A percentile compares a stretch with the other conserved stretches of the same genome.
Conservation (phyloP, 2,888 invertebrate genomes). For the Leptinotarsa juncta region DNA sequence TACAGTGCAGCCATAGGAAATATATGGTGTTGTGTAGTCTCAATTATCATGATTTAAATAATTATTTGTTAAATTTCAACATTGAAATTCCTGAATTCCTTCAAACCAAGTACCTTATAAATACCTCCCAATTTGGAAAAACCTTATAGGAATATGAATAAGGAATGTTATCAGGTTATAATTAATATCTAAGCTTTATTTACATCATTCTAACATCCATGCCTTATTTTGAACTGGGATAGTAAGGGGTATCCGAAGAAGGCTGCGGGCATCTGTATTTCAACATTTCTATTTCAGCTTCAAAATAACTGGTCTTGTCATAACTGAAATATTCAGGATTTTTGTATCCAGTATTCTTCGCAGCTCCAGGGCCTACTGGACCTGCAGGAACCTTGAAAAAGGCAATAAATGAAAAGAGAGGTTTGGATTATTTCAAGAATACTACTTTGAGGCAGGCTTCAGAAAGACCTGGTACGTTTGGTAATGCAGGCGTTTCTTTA, state of each 20-base stretch:
- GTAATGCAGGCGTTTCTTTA: constrained; percentile 14
- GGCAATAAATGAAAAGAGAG: not conserved
- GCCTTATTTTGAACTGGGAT: constrained; percentile 33
- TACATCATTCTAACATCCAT: not conserved
- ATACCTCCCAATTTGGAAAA: too few species aligned
- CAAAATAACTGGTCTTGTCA: constrained; percentile 80
- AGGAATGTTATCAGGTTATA: not conserved
- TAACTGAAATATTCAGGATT: constrained; percentile 91
- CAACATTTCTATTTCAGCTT: constrained; percentile 88
- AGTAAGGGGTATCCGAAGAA: constrained; percentile 63
- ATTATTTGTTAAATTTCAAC: too few species aligned
- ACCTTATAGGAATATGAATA: not conserved
- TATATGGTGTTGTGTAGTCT: too few species aligned
- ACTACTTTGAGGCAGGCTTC: constrained; percentile 68
- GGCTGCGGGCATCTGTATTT: constrained; percentile 85
- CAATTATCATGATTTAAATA: too few species aligned
- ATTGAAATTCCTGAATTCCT: too few species aligned
- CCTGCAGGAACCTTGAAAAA: constrained; percentile 61
- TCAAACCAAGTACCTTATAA: too few species aligned
- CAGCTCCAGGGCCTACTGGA: constrained; percentile 79
- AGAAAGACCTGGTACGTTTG: constrained; percentile 75
- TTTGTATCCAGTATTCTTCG: constrained; percentile 76
- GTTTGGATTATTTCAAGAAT: not conserved
- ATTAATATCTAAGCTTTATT: constrained; percentile 2
- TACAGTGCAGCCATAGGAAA: too few species aligned